Evolutionary conservation across 2,888 invertebrate genomes (phyloP).

Genomic region (Agriopis leucophaearia): DNA sequence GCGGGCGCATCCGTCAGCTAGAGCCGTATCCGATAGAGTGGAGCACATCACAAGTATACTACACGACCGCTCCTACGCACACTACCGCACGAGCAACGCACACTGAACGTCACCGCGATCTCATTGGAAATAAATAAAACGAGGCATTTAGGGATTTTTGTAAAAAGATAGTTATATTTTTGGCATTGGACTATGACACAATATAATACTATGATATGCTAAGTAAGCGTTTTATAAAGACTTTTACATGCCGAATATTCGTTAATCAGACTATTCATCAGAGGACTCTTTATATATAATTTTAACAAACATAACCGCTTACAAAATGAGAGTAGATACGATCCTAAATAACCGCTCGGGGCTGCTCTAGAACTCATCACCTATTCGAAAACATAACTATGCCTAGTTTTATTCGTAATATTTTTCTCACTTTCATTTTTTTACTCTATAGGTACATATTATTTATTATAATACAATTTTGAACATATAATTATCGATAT

Average conservation of each 20-base stretch:
- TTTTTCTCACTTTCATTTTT: conserved; percentile 86
- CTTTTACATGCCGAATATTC: conserved; percentile 86
- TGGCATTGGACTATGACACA: conserved; percentile 87
- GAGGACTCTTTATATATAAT: conserved; percentile 86
- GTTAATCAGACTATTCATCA: conserved; percentile 86
- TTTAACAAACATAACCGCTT: conserved; percentile 86
- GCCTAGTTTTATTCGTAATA: conserved; percentile 83
- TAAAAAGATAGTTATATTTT: conserved; percentile 87
- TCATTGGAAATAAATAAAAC: conserved; percentile 77
- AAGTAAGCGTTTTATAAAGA: conserved; percentile 87
- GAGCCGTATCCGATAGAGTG: background rate
- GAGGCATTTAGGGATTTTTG: conserved; percentile 82
- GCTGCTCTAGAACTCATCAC: conserved; percentile 77
- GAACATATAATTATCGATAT: conserved; percentile 86
- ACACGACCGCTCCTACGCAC: conserved; percentile 17
- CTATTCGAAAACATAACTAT: conserved; percentile 84
- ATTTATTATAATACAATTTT: conserved; percentile 82
- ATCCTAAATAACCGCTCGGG: conserved; percentile 73
- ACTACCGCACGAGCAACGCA: conserved; percentile 30
- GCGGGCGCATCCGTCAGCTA: conserved; percentile 8
- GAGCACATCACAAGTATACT: conserved; percentile 29
- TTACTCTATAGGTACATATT: conserved; percentile 84
- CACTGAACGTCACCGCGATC: conserved; percentile 35
- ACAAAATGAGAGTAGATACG: conserved; percentile 82
- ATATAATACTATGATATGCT: conserved; percentile 87